Evolutionary conservation across 2,113 vertebrate species (phyloP), one percentile per base, ranked within the genome.

Genomic region (Colistium nudipinnis): DNA sequence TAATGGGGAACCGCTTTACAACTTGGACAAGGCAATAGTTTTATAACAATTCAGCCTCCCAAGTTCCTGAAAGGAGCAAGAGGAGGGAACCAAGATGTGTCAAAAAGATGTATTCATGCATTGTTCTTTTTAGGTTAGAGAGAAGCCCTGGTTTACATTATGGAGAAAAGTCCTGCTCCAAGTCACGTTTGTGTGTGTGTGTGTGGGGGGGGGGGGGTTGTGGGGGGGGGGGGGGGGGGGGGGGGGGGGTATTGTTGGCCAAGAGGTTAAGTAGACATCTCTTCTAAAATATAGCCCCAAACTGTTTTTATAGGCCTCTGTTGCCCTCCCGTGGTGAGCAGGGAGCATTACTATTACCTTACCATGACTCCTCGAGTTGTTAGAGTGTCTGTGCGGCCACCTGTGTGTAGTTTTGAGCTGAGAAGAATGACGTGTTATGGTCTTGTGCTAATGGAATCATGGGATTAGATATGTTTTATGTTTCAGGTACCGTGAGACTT

Each of bases 391-490:
- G 65, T 76, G 38, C 64, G 65, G 74, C 76, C 82, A 88, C 87
- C 80, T 90, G 85, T 55, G 74, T 86, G 81, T 64, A 60, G 75
- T 87, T 89, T 78, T 16, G 17, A 87, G 74, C 71, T 67, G 74
- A 74, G 80, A 80, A 76, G 59, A 89, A 62, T 53, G 55, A 85
- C 74, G 88, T 84, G 82, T 83, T 82, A 78, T 72, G 79, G 68
- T 62, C 74, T 71, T 59, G 41, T 76, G 71, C 76, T 89, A 86
- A 87, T 87, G 76, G 83, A 83, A 85, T 90, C 81, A 90, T 47
- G 61, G 80, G 78, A 88, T 90, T 88, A 90, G 81, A 88, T 75
- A 76, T 87, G 80, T 81, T 90, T 88, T 70, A 88, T 79, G 79
- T 86, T 88, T 80, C 76, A 85, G 78, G 84, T 72, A 82, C 67